Evolutionary conservation across 1,140 invertebrate species (phyloP).

Genomic region (Orchestia grillus): DNA sequence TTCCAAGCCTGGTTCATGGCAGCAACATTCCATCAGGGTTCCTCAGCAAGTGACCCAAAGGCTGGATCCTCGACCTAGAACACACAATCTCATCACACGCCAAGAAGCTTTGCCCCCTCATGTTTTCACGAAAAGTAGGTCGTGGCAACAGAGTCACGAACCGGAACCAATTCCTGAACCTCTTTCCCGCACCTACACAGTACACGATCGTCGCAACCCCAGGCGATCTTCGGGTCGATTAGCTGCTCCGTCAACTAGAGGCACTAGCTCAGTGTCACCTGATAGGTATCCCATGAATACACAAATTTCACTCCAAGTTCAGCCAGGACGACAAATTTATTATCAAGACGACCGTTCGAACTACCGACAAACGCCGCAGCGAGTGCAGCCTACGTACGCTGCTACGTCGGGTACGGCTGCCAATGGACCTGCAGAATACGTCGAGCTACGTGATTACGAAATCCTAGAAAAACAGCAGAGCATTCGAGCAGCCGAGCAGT

Average conservation of each 20-base stretch:
- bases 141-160: slow-evolving; percentile 60
- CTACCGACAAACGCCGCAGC: not conserved
- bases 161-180: slow-evolving; percentile 47
- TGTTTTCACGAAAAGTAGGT: slow-evolving; percentile 57
- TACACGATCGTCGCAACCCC: slow-evolving; percentile 49
- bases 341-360: slow-evolving; percentile 24
- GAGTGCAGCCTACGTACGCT: slow-evolving; percentile 27
- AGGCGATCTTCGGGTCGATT: slow-evolving; percentile 48
- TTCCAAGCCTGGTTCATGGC: not conserved
- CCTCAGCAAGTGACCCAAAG: slow-evolving; percentile 9
- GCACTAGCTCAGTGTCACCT: not conserved
- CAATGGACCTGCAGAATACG: slow-evolving; percentile 67
- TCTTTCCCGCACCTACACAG: slow-evolving; percentile 57
- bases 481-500: slow-evolving; percentile 69
- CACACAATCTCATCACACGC: slow-evolving; percentile 44
- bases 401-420: not conserved
- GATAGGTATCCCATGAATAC: slow-evolving; percentile 36
- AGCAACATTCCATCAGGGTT: slow-evolving; percentile 26
- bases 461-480: slow-evolving; percentile 65
- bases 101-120: slow-evolving; percentile 40
- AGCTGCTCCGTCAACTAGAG: slow-evolving; percentile 10
- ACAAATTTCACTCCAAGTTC: slow-evolving; percentile 34
- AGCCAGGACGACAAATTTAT: slow-evolving; percentile 7
- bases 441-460: slow-evolving; percentile 68
- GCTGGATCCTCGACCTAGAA: slow-evolving; percentile 26